Evolutionary conservation across 2,888 invertebrate genomes (phyloP), one percentile per base, ranked within the genome.

Genomic region (Galerucella nymphaeae): DNA sequence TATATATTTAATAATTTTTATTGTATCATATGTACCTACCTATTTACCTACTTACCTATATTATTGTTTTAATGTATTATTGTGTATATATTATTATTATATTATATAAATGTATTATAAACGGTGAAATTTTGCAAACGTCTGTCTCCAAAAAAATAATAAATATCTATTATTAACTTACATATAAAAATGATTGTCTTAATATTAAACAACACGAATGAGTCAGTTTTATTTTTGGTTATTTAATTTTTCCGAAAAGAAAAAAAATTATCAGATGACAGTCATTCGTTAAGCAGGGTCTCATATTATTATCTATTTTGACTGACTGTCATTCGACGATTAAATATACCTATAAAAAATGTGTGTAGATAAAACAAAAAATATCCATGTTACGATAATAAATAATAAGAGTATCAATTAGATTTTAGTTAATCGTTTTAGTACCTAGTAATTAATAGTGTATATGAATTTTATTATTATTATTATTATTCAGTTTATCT

Each of bases 241-340:
- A 73, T 76, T 73, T 9, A 65, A 58, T 67, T 63, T 45, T 50
- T 50, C 6, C 3, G 1, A 8, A 2, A 9, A 6, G 66, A 76
- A 80, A 6, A 68, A 76, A 80, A 79, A 83, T 84, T 80, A 82
- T 76, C 83, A 83, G 81, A 81, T 83, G 85, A 83, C 86, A 85
- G 79, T 82, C 85, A 85, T 83, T 84, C 84, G 82, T 85, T 80
- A 86, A 85, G 86, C 87, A 87, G 87, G 87, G 87, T 87, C 86
- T 84, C 84, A 85, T 84, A 85, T 85, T 79, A 79, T 85, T 85
- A 86, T 85, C 83, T 85, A 83, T 83, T n/a, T 84, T 83, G 83
- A 83, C 82, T 86, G 85, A 80, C 75, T 84, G 86, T 83, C 85
- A 82, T 80, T 81, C 83, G 82, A 78, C 80, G 81, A 85, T 82